Base-by-base conservation (phyloP, 92 coral and sea anemone genomes). In the Diadumene lineata region DNA sequence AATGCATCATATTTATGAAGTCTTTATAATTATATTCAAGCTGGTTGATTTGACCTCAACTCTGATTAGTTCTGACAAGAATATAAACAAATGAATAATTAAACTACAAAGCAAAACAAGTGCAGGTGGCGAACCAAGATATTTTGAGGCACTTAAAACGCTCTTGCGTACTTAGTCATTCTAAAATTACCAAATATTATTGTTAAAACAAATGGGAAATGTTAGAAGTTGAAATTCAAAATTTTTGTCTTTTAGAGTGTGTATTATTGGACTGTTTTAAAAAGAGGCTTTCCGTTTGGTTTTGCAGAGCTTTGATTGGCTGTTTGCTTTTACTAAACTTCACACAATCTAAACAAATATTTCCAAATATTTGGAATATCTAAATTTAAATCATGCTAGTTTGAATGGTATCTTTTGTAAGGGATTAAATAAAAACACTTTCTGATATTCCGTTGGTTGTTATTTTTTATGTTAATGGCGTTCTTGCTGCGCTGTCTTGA, bases 11-110 rank as follows among this genome's bases (percentile, higher is more conserved):
- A 9, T 53, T 8, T 22, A 22, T 16, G 4, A 53, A 16, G 25
- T 53, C 4, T 53, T 22, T 53, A 22, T 22, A 53, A 8, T 3
- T 3, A 23, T 16, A 53, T 53, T 22, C n/a, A 8, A 43, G 22
- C 72, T 67, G 72, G 72, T 67, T n/a, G 72, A 34, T 61, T 67
- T 67, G 72, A 67, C 72, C 72, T 67, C 72, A 67, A 67, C 72
- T 46, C n/a, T 64, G 11, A 64, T n/a, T 22, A 25, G 32, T 64
- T 8, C n/a, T 53, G n/a, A 8, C 60, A 53, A 53, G 60, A 53
- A 3, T 16, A 2, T 3, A 16, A 16, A 22, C 25, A 8, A 16
- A 2, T 53, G 6, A 53, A 53, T 53, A 2, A 53, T 53, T 53
- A 16, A 53, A 53, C 60, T 8, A 3, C 60, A 16, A 53, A 53